Base-by-base conservation (phyloP, 64 coral and sea anemone genomes). In the Montipora capricornis region DNA sequence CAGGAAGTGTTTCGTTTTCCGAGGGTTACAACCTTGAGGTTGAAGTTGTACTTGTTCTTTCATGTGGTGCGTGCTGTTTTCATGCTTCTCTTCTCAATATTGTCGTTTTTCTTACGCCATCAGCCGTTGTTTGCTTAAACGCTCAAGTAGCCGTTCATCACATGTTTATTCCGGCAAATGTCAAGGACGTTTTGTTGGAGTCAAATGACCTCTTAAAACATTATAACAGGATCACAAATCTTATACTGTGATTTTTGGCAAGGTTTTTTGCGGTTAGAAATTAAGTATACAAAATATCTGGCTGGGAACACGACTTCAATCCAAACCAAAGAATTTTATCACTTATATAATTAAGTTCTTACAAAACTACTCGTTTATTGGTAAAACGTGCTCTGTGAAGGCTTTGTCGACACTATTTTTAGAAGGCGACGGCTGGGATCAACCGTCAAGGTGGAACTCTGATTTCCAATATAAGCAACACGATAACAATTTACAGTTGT, bases 341-440 rank as follows among this genome's bases (percentile, higher is more conserved):
- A 60, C 24, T 62, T 37, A 12, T 24, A 6, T 24, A 71, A 71
- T 2, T 13, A 4, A 3, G 1, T 62, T 44, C 61, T 29, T 37
- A 37, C 37, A 37, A 24, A 61, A 2, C 9, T 26, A 3, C 1
- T 20, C 1, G 20, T 61, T 55, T 37, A 19, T 24, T 64, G 55
- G 50, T 82, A 58, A 62, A 58, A 82, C n/a, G 80, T 82, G 80
- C 52, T 13, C 4, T 80, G 17, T 53, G 1, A 11, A 49, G 11
- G 10, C 16, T 80, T 76, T 76, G 49, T 80, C 6, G 24, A 51
- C 55, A 44, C 53, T 82, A 82, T 82, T 82, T 82, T 61, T 82
- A 82, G 80, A 64, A 20, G 80, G 20, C 80, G 55, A 61, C 1
- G 49, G 8, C 16, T 78, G 47, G 16, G 62, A 67, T 67, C 62